These are phyloP conservation scores for Anoncus sp. DNA, from an alignment of 2,888 invertebrate genomes.

Conservation along the genomic window DNA sequence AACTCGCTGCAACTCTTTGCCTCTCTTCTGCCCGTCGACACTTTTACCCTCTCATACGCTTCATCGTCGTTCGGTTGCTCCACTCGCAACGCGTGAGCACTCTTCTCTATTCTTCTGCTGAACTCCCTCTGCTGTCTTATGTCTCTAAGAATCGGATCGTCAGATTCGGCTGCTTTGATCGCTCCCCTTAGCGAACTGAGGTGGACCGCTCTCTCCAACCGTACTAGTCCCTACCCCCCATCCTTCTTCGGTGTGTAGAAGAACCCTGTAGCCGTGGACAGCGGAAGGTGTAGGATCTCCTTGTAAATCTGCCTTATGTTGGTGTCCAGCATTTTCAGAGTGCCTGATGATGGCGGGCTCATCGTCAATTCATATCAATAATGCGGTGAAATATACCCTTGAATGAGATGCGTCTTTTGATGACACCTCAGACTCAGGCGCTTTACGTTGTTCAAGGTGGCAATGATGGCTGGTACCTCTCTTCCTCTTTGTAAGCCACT, in stretches of 20 bases:
- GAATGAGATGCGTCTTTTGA: conserved; percentile 31
- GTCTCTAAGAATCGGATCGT: neutral
- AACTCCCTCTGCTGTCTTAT: neutral
- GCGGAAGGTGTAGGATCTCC: neutral
- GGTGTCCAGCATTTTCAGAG: conserved; percentile 22
- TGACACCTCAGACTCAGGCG: conserved; percentile 35
- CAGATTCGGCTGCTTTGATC: neutral
- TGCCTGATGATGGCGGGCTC: conserved; percentile 4
- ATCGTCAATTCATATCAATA: conserved; percentile 29
- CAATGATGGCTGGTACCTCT: neutral
- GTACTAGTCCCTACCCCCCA: neutral
- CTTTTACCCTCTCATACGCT: neutral
- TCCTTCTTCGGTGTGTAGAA: neutral
- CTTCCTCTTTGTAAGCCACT: conserved; percentile 9
- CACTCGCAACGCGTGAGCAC: neutral
- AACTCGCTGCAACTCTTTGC: no score
- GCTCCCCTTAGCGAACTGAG: no score
- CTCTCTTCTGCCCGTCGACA: no score
- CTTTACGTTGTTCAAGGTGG: neutral
- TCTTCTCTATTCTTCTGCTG: neutral
- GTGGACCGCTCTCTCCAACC: neutral
- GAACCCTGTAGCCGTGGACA: neutral
- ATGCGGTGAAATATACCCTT: conserved; percentile 29
- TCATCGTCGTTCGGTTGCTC: neutral
- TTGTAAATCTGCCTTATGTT: conserved; percentile 21